Percentiles rank a stretch among this genome's conserved stretches.
Conservation (phyloP, 2,888 invertebrate species). For the Cecidostiba fungosa region DNA sequence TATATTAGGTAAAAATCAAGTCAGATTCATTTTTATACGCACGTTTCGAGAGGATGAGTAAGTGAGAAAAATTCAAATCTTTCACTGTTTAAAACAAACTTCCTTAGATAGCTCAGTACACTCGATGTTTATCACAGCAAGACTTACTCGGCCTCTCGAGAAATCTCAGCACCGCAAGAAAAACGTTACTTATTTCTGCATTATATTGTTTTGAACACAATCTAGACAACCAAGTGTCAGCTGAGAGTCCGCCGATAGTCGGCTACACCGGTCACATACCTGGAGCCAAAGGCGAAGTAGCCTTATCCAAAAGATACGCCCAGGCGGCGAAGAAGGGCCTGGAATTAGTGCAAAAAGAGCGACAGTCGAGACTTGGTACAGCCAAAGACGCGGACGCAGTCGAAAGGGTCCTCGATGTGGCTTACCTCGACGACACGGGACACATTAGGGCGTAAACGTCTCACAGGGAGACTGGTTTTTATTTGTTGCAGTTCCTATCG, state of each 20-base stretch:
- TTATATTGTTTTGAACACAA: not conserved
- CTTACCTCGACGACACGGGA: conserved; percentile 69
- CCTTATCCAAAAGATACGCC: conserved; percentile 86
- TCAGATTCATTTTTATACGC: conserved; percentile 7
- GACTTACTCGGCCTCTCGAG: not conserved
- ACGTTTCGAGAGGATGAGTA: not conserved
- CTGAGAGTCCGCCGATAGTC: conserved; percentile 87
- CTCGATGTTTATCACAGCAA: not conserved
- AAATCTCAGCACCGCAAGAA: not conserved
- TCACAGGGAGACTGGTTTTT: not conserved
- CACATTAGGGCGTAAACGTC: conserved; percentile 62
- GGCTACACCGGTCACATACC: conserved; percentile 89
- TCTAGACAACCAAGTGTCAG: conserved; percentile 84
- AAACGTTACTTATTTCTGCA: conserved; percentile 20
- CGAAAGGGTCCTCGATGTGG: conserved; percentile 68
- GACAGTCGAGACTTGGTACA: conserved; percentile 79
- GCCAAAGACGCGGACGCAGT: conserved; percentile 62
- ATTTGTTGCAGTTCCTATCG: not conserved
- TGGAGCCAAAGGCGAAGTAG: conserved; percentile 85
- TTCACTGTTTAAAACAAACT: not conserved
- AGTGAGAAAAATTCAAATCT: not conserved
- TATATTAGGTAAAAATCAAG: conserved; percentile 54
- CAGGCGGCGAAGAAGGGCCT: conserved; percentile 86
- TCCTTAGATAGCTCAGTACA: not conserved
- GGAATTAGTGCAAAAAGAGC: conserved; percentile 83